Evolutionary conservation across 1,140 invertebrate genomes (phyloP), one percentile per base, ranked within the genome.

Genomic region (Anagrus nilaparvatae): DNA sequence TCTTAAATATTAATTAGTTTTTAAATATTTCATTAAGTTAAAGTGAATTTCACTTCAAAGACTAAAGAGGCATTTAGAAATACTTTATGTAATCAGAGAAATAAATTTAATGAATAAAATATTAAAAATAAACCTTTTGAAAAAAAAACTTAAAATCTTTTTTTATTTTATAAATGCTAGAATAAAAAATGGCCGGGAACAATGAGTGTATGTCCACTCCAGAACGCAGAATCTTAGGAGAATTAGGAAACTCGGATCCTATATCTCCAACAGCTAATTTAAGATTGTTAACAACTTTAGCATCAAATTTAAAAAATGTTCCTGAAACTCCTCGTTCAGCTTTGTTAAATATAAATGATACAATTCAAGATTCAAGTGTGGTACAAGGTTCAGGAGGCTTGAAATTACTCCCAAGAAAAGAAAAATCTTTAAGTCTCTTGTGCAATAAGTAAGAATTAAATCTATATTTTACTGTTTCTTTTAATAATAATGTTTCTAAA

Each of bases 241-340:
- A 75, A 56, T 62, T 74, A 20, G 70, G 51, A 3, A 55, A 55
- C 31, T 48, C 67, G 4, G 72, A 70, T 55, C 66, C 68, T 7
- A 58, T 65, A 10, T 75, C 73, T 12, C 74, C 74, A 17, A 76
- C 63, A 29, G 74, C 73, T 35, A 76, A 76, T 56, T 59, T 76
- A 18, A 70, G 74, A 54, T 51, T 76, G 21, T 58, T 76, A 23
- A 76, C 72, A 5, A 73, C 71, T 57, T 67, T 75, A 12, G 74
- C 74, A 17, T 59, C 56, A 4, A 54, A 49, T 27, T 53, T 72
- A 35, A 68, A 72, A 43, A 71, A 61, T 51, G 55, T 61, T 25
- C 55, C 60, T 8, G 28, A 51, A 9, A 37, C 20, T 24, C 40
- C 39, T 24, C 28, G 35, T 30, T 39, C 49, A 14, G 40, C n/a